phyloP scores from a whole-genome alignment of 2,888 invertebrate genomes.

The Polymixis flavicincta region DNA sequence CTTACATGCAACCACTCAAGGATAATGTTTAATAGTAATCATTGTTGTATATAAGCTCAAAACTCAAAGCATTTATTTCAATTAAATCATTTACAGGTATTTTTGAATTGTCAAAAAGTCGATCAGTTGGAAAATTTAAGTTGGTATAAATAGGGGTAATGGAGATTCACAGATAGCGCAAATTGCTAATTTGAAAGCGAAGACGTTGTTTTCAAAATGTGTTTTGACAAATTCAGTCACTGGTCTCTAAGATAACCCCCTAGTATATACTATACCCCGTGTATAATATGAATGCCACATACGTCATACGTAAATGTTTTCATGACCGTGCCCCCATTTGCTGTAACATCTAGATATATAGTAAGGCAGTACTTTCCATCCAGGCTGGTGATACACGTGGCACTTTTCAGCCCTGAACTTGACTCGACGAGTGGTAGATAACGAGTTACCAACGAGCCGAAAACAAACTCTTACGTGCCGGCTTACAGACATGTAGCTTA shows the following conservation, averaged over 20 bases:
- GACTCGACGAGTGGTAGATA: constrained; percentile 11
- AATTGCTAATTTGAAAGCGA: not conserved
- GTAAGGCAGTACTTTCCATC: not conserved
- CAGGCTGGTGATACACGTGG: constrained; percentile 36
- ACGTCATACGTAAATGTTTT: constrained; percentile 31
- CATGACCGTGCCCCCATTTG: constrained; percentile 28
- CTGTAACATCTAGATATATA: not conserved
- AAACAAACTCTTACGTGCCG: constrained; percentile 15
- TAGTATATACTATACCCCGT: not conserved
- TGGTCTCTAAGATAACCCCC: constrained; percentile 18
- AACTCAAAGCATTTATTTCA: no score
- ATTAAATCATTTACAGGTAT: no score
- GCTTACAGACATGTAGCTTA: not conserved
- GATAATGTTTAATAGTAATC: not conserved
- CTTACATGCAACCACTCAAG: no score
- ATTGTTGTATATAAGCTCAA: no score
- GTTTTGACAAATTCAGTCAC: not conserved
- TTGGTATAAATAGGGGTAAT: not conserved
- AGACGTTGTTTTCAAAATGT: constrained; percentile 2
- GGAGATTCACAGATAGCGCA: not conserved
- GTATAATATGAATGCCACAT: not conserved
- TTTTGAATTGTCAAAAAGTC: no score
- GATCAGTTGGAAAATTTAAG: no score
- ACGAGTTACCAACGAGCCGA: not conserved
- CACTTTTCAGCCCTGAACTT: constrained; percentile 41